A percentile compares a stretch with the other conserved stretches of the same genome.
These are phyloP conservation scores for Enteromius trimaculatus DNA, from an alignment of 2,797 vertebrate genomes.

Conservation along the genomic window DNA sequence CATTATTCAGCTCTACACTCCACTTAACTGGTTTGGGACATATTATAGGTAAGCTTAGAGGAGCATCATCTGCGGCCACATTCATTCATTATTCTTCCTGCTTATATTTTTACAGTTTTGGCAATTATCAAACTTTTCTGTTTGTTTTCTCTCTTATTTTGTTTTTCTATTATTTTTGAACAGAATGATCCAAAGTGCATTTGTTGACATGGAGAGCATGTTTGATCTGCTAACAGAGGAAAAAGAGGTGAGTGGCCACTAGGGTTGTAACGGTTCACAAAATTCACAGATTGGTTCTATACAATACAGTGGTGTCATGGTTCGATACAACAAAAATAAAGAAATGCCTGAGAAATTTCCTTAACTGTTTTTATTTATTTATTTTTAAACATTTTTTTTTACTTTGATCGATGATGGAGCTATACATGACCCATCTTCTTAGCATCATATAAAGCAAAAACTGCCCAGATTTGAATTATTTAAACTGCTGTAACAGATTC, in stretches of 20 bases:
- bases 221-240: constrained; percentile 84
- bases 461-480: too few relatives aligned
- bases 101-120: neutral
- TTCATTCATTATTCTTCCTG: neutral
- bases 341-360: too few relatives aligned
- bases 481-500: too few relatives aligned
- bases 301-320: too few relatives aligned
- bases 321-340: too few relatives aligned
- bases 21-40: constrained; percentile 97
- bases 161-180: neutral
- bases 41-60: constrained; percentile 88
- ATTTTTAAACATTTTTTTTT: too few relatives aligned
- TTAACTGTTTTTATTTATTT: too few relatives aligned
- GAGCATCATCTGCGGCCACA: neutral
- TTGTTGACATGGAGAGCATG: constrained; percentile 96
- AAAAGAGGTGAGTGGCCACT: constrained; percentile 78
- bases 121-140: neutral
- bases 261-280: neutral
- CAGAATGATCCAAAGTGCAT: constrained; percentile 90
- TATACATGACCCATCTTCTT: too few relatives aligned
- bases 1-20: constrained; percentile 94
- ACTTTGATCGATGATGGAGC: too few relatives aligned
- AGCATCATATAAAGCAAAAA: too few relatives aligned
- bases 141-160: neutral
- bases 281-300: too few relatives aligned